These are phyloP conservation scores for Drosophila triauraria DNA, from an alignment of 1,140 invertebrate genomes.

Conservation along the genomic window DNA sequence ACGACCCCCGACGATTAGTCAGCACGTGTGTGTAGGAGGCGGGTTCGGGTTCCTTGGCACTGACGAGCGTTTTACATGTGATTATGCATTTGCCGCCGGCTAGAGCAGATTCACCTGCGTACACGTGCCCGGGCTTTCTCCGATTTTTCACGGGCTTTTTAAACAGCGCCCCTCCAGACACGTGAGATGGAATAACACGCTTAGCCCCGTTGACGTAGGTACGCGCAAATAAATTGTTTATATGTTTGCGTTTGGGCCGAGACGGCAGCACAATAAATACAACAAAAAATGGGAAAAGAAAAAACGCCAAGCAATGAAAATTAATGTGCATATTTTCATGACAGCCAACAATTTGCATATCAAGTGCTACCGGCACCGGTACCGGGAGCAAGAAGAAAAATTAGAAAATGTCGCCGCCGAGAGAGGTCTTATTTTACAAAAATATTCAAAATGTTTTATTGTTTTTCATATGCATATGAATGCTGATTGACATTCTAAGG, in stretches of 20 bases:
- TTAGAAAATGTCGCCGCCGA: conserved; percentile 34
- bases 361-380: conserved; percentile 51
- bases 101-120: conserved; percentile 7
- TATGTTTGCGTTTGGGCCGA: conserved; percentile 20
- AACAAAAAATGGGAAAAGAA: conserved; percentile 6
- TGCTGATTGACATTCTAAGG: conserved; percentile 39
- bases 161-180: conserved; percentile 10
- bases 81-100: conserved; percentile 55
- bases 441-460: conserved; percentile 51
- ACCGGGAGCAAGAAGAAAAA: background rate
- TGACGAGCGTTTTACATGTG: conserved; percentile 56
- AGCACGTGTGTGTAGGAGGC: conserved; percentile 21
- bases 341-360: conserved; percentile 77
- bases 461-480: conserved; percentile 54
- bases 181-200: conserved; percentile 44
- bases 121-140: conserved; percentile 21
- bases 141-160: conserved; percentile 10
- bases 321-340: conserved; percentile 81
- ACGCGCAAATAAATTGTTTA: conserved; percentile 41
- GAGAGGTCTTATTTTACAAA: conserved; percentile 27
- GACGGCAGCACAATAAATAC: conserved; percentile 22
- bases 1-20: conserved; percentile 37
- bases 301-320: conserved; percentile 52
- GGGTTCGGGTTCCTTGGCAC: conserved; percentile 24
- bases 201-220: conserved; percentile 45